These are phyloP conservation scores for Cyclophora punctaria DNA, from an alignment of 2,888 invertebrate genomes.

Conservation along the genomic window DNA sequence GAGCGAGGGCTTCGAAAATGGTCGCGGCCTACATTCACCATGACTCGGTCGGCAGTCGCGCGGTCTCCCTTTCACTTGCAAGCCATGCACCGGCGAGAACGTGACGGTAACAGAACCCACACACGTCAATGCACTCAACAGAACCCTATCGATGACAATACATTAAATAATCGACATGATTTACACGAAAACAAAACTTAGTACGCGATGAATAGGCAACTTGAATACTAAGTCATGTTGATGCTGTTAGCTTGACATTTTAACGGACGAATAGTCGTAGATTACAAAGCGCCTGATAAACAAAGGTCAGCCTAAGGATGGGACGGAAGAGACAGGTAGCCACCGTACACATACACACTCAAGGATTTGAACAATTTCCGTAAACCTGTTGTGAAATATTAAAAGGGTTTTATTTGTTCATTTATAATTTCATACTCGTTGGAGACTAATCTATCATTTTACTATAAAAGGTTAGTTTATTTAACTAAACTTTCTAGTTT, in stretches of 20 bases:
- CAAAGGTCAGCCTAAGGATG: constrained; percentile 5
- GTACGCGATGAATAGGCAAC: too few species aligned
- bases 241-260: too few species aligned
- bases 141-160: constrained; percentile 36
- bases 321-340: constrained; percentile 9
- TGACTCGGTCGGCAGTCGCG: constrained; percentile 46
- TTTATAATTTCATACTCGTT: too few species aligned
- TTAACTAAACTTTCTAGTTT: too few species aligned
- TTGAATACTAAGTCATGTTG: too few species aligned
- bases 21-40: constrained; percentile 73
- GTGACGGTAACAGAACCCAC: constrained; percentile 28
- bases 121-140: constrained; percentile 45
- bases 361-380: constrained; percentile 18
- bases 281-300: not conserved
- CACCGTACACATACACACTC: constrained; percentile 2
- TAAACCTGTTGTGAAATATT: constrained; percentile 13
- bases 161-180: too few species aligned
- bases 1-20: constrained; percentile 67
- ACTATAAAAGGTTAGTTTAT: too few species aligned
- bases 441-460: too few species aligned
- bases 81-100: constrained; percentile 23
- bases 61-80: constrained; percentile 47
- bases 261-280: not conserved
- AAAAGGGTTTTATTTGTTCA: constrained; percentile 1
- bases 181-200: too few species aligned